A percentile compares a stretch with the other conserved stretches of the same genome.
Evolutionary conservation across 2,888 invertebrate species (phyloP).

Genomic region (Graphium colonna): DNA sequence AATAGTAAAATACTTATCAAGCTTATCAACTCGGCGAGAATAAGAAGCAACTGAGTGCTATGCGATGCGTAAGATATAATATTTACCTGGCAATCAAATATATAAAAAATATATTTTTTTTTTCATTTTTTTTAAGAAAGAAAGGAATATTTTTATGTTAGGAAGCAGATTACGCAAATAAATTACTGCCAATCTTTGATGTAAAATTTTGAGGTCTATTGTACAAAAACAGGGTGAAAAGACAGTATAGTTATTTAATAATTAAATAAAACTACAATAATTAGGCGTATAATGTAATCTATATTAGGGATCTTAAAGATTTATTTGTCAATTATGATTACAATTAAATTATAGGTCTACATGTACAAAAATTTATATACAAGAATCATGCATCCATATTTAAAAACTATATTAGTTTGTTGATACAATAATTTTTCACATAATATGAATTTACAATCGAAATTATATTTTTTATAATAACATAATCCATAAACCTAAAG

Average conservation of each 20-base stretch:
- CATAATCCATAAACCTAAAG: neutral
- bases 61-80: no score
- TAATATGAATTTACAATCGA: slow-evolving; percentile 54
- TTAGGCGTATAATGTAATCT: slow-evolving; percentile 57
- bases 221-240: neutral
- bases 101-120: no score
- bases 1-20: no score
- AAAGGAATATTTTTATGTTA: no score
- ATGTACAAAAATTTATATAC: slow-evolving; percentile 79
- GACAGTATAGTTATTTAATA: no score
- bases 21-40: no score
- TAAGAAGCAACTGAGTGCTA: no score
- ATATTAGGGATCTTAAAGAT: slow-evolving; percentile 74
- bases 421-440: slow-evolving; percentile 52
- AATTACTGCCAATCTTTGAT: no score
- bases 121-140: no score
- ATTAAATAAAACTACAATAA: slow-evolving; percentile 33
- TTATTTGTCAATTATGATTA: slow-evolving; percentile 69
- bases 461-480: neutral
- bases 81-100: no score
- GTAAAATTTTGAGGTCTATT: neutral
- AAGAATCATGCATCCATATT: slow-evolving; percentile 67
- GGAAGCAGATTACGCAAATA: no score
- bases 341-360: slow-evolving; percentile 74
- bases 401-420: slow-evolving; percentile 57